Evolutionary conservation across 2,113 vertebrate genomes (phyloP).

Genomic region (Pangasianodon hypophthalmus): DNA sequence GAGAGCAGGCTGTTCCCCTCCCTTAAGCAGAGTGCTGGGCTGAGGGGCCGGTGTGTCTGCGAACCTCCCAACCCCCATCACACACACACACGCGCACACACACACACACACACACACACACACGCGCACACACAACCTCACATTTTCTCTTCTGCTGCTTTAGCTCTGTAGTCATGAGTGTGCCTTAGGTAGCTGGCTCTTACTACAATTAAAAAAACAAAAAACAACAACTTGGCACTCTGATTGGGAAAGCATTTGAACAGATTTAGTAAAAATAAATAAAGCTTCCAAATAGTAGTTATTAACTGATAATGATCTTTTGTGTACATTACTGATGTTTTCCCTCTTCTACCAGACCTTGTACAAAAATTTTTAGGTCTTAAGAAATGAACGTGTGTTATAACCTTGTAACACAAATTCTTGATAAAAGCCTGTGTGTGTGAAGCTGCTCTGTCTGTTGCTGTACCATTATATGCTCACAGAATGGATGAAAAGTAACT

Average conservation of each 20-base stretch:
- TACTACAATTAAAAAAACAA: slow-evolving; percentile 2
- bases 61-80: slow-evolving; percentile 54
- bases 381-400: background rate
- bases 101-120: slow-evolving; percentile 56
- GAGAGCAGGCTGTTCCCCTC: slow-evolving; percentile 71
- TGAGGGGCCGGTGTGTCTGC: slow-evolving; percentile 76
- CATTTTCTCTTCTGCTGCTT: slow-evolving; percentile 37
- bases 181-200: slow-evolving; percentile 20
- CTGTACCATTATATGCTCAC: background rate
- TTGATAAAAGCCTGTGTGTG: background rate
- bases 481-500: background rate
- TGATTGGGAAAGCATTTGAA: background rate
- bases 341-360: background rate
- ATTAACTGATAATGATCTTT: background rate
- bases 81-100: slow-evolving; percentile 59
- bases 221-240: background rate
- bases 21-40: slow-evolving; percentile 60
- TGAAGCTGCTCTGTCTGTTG: background rate
- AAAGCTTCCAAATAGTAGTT: background rate
- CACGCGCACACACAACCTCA: slow-evolving; percentile 43
- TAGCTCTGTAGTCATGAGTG: slow-evolving; percentile 22
- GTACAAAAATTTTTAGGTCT: background rate
- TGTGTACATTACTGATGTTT: background rate
- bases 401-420: background rate
- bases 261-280: background rate